A percentile compares a stretch with the other conserved stretches of the same genome.
Evolutionary conservation across 1,140 invertebrate species (phyloP).

Genomic region (Tenebrio molitor): DNA sequence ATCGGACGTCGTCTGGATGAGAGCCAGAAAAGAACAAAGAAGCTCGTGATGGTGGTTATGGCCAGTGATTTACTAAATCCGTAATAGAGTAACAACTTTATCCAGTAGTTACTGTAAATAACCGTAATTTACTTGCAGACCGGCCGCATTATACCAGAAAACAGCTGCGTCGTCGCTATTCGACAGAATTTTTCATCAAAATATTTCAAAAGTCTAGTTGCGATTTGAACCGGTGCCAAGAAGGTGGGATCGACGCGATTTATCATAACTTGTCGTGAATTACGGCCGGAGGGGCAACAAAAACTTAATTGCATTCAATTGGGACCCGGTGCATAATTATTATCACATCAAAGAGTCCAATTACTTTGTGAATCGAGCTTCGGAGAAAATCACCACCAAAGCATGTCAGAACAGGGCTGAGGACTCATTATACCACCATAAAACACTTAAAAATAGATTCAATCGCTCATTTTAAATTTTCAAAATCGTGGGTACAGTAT

Average conservation of each 20-base stretch:
- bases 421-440: no score
- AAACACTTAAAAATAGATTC: no score
- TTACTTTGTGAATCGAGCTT: no score
- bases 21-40: conserved; percentile 39
- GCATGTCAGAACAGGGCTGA: no score
- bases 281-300: not conserved
- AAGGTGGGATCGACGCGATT: not conserved
- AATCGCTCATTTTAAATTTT: no score
- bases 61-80: conserved; percentile 41
- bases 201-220: not conserved
- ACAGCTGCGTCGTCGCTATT: conserved; percentile 41
- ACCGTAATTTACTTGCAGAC: conserved; percentile 41
- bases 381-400: no score
- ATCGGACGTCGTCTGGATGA: conserved; percentile 4
- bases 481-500: no score
- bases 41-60: conserved; percentile 5
- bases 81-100: conserved; percentile 44
- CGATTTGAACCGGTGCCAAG: conserved; percentile 22
- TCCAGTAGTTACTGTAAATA: conserved; percentile 43
- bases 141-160: conserved; percentile 38
- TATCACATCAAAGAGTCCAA: no score
- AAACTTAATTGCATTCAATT: not conserved
- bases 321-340: not conserved
- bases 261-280: conserved; percentile 38
- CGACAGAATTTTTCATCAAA: conserved; percentile 10